Base-by-base conservation (phyloP, 2,797 vertebrate genomes). In the Merluccius polli region DNA sequence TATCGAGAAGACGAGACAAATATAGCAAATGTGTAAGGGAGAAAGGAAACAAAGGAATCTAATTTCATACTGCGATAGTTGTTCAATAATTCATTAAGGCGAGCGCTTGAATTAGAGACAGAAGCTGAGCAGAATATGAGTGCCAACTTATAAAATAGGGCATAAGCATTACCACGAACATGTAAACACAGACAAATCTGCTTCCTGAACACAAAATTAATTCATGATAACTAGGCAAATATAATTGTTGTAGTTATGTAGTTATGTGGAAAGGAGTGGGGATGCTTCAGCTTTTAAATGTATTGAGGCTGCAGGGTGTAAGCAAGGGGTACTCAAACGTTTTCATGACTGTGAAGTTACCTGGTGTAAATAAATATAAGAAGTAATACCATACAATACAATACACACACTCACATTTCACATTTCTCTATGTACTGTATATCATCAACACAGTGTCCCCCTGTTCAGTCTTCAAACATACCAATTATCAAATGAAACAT, bases 21-120 rank as follows among this genome's bases (percentile, higher is more conserved):
- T 32, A 73, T 78, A 59, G 76, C 44, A 38, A 27, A 75, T 74
- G 78, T 73, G 71, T 81, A 80, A 84, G 2, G 59, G 72, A 77
- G 29, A 75, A 73, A 77, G 77, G 74, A 3, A n/a, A 83, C 82
- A 89, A 86, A 85, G 78, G 81, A 38, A 83, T 81, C 81, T 88
- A 41, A 84, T 87, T 72, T 84, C 76, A 78, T 79, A 79, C 75
- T 82, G 15, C n/a, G 41, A 70, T 70, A 21, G 78, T 82, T 21
- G 72, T 87, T 90, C 76, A 88, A 89, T 89, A 85, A 89, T 91
- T 91, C 73, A 90, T 89, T 63, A 81, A 76, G 67, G 78, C 44
- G 21, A 75, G 77, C 71, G 76, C 86, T 48, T 76, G 31, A 74
- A 48, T 83, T 72, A 76, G 79, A 74, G 79, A 81, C 87, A 87